A percentile compares a stretch with the other conserved stretches of the same genome.
phyloP scores from a whole-genome alignment of 1,140 invertebrate genomes.

The Brachionus rotundiformis region DNA sequence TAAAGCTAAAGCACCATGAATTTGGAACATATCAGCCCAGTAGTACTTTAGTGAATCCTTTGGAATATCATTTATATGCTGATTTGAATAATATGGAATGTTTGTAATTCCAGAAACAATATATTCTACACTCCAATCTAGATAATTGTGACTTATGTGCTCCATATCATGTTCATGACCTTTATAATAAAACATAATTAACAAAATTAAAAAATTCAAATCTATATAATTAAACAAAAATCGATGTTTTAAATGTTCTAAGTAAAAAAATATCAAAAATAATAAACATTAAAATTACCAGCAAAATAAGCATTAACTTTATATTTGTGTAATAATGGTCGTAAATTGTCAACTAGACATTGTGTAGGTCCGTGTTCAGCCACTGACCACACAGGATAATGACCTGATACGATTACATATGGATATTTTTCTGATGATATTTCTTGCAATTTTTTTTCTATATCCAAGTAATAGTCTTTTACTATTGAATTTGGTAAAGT shows the following conservation, averaged over 20 bases:
- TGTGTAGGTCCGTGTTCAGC: conserved; percentile 65
- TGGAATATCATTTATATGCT: conserved; percentile 59
- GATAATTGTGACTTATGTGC: conserved; percentile 57
- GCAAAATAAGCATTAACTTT: conserved; percentile 65
- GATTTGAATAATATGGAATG: conserved; percentile 59
- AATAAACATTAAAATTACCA: conserved; percentile 54
- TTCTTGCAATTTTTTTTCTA: conserved; percentile 59
- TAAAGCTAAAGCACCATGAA: conserved; percentile 44
- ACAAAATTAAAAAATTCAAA: conserved; percentile 60
- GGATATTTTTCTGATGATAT: conserved; percentile 53
- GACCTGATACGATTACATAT: conserved; percentile 66
- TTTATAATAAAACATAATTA: not conserved
- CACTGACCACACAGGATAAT: conserved; percentile 67
- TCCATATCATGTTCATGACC: conserved; percentile 66
- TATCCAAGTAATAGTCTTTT: conserved; percentile 64
- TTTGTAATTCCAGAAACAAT: conserved; percentile 63
- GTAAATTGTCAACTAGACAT: conserved; percentile 62
- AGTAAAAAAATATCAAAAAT: not conserved
- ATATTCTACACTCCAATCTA: conserved; percentile 57
- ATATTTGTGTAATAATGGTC: conserved; percentile 65
- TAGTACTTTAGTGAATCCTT: conserved; percentile 58
- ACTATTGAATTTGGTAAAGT: conserved; percentile 52
- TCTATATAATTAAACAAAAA: conserved; percentile 64
- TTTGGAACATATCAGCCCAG: conserved; percentile 58
- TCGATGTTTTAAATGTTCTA: not conserved